Evolutionary conservation across 2,797 vertebrate species (phyloP), one percentile per base, ranked within the genome.

Genomic region (Caiman crocodilus): DNA sequence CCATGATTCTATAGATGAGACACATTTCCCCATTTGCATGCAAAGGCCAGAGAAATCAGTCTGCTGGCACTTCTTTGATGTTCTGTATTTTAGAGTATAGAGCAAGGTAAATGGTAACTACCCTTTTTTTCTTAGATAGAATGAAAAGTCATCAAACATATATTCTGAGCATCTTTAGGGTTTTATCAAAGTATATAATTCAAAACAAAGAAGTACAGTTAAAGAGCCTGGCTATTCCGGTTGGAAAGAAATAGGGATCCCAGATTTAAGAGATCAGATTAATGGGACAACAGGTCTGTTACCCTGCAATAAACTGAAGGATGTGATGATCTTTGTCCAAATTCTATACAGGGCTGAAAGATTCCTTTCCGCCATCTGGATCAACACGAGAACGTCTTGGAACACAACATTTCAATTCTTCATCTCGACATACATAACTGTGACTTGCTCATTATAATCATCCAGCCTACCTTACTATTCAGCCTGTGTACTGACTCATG

Each of bases 31-130:
- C 58, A 42, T 12, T 58, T 1, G 64, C 42, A 26, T 1, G 4
- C 3, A 28, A 42, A 50, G 58, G n/a, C 20, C 55, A 28, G 50
- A 0, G 1, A 17, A 12, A 21, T 55, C 61, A 35, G 59, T 23
- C 57, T 16, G 21, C 6, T 4, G 0, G 11, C 18, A 35, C 25
- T 9, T 6, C 61, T 59, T 60, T 78, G 42, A 50, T 35, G 59
- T 11, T 17, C 1, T 0, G 6, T 1, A 4, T n/a, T 69, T 81
- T 74, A 61, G 20, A 35, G 25, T 1, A 4, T 1, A 3, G 13
- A 55, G 35, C 30, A 5, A 1, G 7, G 56, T 56, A 1, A 28
- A 63, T 42, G 84, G 55, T 42, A 82, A n/a, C n/a, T 6, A 28
- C 25, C 60, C 16, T 5, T 5, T 60, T 78, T 42, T 79, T 78